Base-by-base conservation (phyloP, 2,797 vertebrate species). In the Menidia menidia region DNA sequence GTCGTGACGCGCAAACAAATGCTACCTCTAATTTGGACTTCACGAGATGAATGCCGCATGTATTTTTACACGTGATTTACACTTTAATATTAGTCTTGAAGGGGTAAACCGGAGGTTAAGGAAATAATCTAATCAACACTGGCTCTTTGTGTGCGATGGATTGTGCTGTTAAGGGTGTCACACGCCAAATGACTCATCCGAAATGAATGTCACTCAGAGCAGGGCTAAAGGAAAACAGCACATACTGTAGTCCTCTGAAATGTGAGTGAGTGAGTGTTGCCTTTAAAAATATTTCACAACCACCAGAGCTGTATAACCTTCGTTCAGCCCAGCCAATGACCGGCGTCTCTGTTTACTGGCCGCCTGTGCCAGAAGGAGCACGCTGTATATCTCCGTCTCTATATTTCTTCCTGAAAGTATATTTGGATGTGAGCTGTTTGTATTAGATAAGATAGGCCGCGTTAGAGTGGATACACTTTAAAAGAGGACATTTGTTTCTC, bases 31-130 rank as follows among this genome's bases (percentile, higher is more conserved):
- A 68, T 68, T 70, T 19, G 59, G 55, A 73, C 33, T 48, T 72
- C 25, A 53, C 31, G 51, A 66, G 62, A 64, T 65, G 32, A 41
- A 74, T 53, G 43, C 48, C 55, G 42, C 11, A 50, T 66, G 4
- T 84, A 78, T 83, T 82, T 78, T 81, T 78, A 54, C 35, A 56
- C 59, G 31, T 44, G 51, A 80, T 68, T 68, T 70, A 54, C n/a
- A 0, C 9, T 61, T 48, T 88, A 90, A 88, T 87, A 77, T 80
- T 88, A 85, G 84, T 64, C 45, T 18, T 4, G 3, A 51, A 51
- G 75, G 65, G 6, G 25, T 25, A 81, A 62, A 78, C 73, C 67
- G 33, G 63, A 80, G 76, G 70, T 79, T 77, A 77, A 79, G 43
- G 30, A 56, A 71, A 73, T 86, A 78, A 85, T 81, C 56, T 0